Evolutionary conservation across 2,888 invertebrate genomes (phyloP), one percentile per base, ranked within the genome.

Genomic region (Lepidochitona cinerea): DNA sequence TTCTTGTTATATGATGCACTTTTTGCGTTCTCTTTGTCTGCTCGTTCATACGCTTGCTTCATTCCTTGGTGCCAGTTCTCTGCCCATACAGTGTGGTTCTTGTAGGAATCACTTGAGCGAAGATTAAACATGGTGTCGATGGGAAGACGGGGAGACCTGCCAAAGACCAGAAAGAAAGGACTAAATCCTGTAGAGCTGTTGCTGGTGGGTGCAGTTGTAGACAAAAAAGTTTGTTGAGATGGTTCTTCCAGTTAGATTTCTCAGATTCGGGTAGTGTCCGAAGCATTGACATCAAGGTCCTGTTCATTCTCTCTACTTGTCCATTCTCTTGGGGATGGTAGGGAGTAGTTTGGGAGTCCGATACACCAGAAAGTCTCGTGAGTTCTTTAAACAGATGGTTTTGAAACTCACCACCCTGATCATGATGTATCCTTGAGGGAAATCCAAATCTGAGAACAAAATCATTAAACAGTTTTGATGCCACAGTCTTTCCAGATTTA

Each of bases 1-100:
- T 64, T 23, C 67, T 71, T 74, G 9, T 64, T 41, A 26, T 49
- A 23, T 32, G 26, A 36, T 26, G 35, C 59, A 53, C 35, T 29
- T 35, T 64, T 68, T 12, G 14, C n/a, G n/a, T 33, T 23, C n/a
- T 67, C 65, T 18, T 52, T 35, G 12, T 54, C 32, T 18, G 74
- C 64, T 52, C 5, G 29, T 41, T 59, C 37, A 52, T 68, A 71
- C 6, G 71, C 68, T 37, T 66, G 37, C 23, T 49, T 37, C 53
- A 66, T 32, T 9, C 53, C 7, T 12, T 1, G 18, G 33, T 37
- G 41, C 37, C 65, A 53, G 49, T 70, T 70, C 2, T 14, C 52
- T 5, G 33, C 59, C 53, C 33, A 49, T n/a, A 66, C 67, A 23
- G n/a, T n/a, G 26, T 66, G 29, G 33, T n/a, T n/a, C n/a, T n/a